A percentile compares a stretch with the other conserved stretches of the same genome.
phyloP scores from a whole-genome alignment of 2,888 invertebrate genomes.

The Diarsia brunnea region DNA sequence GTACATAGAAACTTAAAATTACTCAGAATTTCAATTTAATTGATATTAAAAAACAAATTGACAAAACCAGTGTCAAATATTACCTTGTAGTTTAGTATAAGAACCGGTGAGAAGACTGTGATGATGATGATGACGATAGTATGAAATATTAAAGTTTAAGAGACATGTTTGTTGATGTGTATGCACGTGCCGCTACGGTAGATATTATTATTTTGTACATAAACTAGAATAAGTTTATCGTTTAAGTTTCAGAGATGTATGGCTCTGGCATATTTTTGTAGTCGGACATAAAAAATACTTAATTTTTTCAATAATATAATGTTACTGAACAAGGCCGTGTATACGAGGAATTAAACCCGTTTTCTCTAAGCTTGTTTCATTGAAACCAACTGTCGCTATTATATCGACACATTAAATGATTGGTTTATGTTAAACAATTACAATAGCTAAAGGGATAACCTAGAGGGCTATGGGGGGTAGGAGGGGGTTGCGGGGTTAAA shows the following conservation, averaged over 20 bases:
- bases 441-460: neutral
- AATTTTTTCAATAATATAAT: no score
- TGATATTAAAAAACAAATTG: constrained; percentile 54
- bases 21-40: constrained; percentile 65
- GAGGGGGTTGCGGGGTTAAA: no score
- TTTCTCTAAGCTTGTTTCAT: no score
- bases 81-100: constrained; percentile 75
- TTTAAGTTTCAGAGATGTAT: constrained; percentile 56
- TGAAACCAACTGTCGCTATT: no score
- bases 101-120: constrained; percentile 89
- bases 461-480: no score
- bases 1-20: constrained; percentile 60
- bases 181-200: constrained; percentile 59
- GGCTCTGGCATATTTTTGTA: constrained; percentile 70
- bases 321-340: no score
- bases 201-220: constrained; percentile 63
- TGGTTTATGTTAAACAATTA: neutral
- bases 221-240: constrained; percentile 58
- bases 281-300: neutral
- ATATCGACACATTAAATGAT: neutral
- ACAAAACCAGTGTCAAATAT: constrained; percentile 74
- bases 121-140: constrained; percentile 88
- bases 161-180: constrained; percentile 75
- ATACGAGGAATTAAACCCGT: no score
- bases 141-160: constrained; percentile 80